Base-by-base conservation (phyloP, 2,797 vertebrate genomes). In the Pyrocephalus nanus region DNA sequence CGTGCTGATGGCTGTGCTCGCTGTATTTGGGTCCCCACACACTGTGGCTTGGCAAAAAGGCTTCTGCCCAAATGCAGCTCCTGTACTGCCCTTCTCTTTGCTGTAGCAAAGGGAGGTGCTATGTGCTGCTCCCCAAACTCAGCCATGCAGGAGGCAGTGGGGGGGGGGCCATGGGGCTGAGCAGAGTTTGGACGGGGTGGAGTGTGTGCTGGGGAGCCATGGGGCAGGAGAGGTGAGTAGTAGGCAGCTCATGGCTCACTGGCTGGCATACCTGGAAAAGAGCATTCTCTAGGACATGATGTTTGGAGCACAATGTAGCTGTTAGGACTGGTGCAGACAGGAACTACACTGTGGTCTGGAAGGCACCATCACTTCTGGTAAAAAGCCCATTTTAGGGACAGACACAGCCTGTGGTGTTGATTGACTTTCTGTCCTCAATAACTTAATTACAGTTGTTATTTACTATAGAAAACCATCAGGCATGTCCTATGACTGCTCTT, bases 1-100 rank as follows among this genome's bases (percentile, higher is more conserved):
- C 26, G 6, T 1, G 11, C 47, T 22, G 17, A 8, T 58, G 61
- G 29, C 64, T 8, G 0, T 15, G 21, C 64, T 58, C 0, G 0
- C 6, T 32, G 22, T 48, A 61, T n/a, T 20, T 66, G 78, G n/a
- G 20, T 76, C 36, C 40, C n/a, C 4, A 1, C 3, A 0, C 13
- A 6, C 21, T 1, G 0, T 8, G 26, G 32, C 55, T 76, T 45
- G 64, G 36, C 60, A 43, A 3, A 1, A 7, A 48, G 32, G 7
- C 21, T 64, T 61, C 74, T 72, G 22, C 55, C 22, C 27, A 29
- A 57, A 50, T 4, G 17, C 26, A 32, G n/a, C 48, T 51, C 51
- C 71, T 36, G 1, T 6, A 1, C n/a, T 43, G 30, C 48, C 48
- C 34, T n/a, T 8, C 45, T 42, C 29, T 47, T 29, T 71, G 42